Conservation (phyloP, 2,888 invertebrate genomes). For the Noctua janthina region DNA sequence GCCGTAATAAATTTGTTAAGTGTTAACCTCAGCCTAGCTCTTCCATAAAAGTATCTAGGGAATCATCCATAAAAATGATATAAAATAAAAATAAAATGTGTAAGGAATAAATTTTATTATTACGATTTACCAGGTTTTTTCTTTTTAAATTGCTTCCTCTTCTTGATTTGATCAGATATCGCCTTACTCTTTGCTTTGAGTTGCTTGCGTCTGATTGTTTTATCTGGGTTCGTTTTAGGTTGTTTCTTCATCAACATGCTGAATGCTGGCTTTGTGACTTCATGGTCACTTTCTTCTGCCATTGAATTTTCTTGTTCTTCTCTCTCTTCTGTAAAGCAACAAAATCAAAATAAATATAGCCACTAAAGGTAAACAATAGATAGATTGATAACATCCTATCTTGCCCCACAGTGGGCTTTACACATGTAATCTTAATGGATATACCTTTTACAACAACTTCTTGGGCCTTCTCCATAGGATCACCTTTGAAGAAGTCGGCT, state of each 20-base stretch:
- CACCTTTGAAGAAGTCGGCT: slow-evolving; percentile 93
- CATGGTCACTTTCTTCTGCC: slow-evolving; percentile 69
- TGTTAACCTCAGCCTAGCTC: slow-evolving; percentile 41
- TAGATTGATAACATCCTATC: no score
- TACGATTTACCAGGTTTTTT: slow-evolving; percentile 79
- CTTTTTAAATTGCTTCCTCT: slow-evolving; percentile 84
- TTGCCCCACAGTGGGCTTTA: neutral
- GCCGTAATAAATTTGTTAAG: neutral
- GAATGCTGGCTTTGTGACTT: slow-evolving; percentile 70
- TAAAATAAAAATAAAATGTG: slow-evolving; percentile 64
- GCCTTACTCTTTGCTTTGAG: slow-evolving; percentile 86
- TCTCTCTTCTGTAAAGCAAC: slow-evolving; percentile 79
- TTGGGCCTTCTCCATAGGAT: slow-evolving; percentile 91
- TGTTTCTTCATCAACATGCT: slow-evolving; percentile 74
- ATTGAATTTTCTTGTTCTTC: slow-evolving; percentile 70
- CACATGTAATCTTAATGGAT: slow-evolving; percentile 24
- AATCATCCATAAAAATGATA: slow-evolving; percentile 21
- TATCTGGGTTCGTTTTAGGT: slow-evolving; percentile 82
- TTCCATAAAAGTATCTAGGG: slow-evolving; percentile 51
- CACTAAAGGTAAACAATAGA: neutral
- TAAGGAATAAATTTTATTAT: slow-evolving; percentile 70
- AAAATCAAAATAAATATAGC: neutral
- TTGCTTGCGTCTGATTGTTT: slow-evolving; percentile 87
- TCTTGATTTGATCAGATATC: slow-evolving; percentile 87
- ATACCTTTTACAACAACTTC: slow-evolving; percentile 86